Evolutionary conservation across 2,888 invertebrate genomes (phyloP).

Genomic region (Mesoligia furuncula): DNA sequence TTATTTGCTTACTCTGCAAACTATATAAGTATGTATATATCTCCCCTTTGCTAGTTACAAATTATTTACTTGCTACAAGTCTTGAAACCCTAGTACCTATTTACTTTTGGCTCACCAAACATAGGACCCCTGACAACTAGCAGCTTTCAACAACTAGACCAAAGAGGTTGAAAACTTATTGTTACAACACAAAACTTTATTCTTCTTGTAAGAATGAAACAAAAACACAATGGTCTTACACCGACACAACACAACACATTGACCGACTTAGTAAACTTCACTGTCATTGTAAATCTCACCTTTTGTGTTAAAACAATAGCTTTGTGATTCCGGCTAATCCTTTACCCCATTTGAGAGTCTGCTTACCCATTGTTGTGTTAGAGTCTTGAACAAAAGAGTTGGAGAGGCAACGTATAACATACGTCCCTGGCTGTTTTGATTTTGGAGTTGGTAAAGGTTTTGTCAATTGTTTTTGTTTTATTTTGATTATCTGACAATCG

Average conservation of each 20-base stretch:
- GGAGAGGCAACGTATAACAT: constrained; percentile 33
- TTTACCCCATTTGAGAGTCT: constrained; percentile 60
- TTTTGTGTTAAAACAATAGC: constrained; percentile 64
- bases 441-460: constrained; percentile 17
- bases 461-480: constrained; percentile 22
- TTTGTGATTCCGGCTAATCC: constrained; percentile 62
- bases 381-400: constrained; percentile 54
- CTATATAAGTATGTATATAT: too few relatives aligned
- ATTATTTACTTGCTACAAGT: background rate
- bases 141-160: constrained; percentile 3
- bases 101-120: background rate
- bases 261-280: constrained; percentile 64
- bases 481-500: constrained; percentile 3
- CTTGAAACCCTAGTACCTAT: background rate
- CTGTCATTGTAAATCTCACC: constrained; percentile 64
- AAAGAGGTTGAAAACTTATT: constrained; percentile 2
- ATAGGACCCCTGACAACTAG: background rate
- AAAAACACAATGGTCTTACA: constrained; percentile 51
- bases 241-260: constrained; percentile 45
- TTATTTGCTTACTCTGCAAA: background rate
- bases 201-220: constrained; percentile 24
- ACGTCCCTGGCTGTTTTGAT: constrained; percentile 37
- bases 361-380: constrained; percentile 60
- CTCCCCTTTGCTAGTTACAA: background rate
- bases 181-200: constrained; percentile 21